Conservation (phyloP, 2,888 invertebrate genomes). For the Seira ritae region DNA sequence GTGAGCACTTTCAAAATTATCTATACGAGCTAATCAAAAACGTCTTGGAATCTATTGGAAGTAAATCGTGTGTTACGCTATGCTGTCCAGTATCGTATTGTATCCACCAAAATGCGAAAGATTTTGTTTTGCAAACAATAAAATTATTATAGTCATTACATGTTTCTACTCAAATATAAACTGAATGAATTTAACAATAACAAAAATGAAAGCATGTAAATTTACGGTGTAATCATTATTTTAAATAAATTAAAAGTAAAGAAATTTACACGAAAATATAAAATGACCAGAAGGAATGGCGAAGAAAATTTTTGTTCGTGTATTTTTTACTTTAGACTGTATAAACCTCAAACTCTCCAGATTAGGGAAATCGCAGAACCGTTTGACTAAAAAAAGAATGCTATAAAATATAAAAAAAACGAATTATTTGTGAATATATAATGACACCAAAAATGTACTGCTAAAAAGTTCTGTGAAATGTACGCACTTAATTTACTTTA, state of each 20-base stretch:
- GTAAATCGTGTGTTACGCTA: too few relatives aligned
- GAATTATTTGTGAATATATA: too few relatives aligned
- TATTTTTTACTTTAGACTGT: slow-evolving; percentile 47
- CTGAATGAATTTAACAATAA: slow-evolving; percentile 31
- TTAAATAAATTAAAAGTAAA: background rate
- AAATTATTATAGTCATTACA: background rate
- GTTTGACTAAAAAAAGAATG: slow-evolving; percentile 35
- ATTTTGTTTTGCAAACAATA: background rate
- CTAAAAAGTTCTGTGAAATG: slow-evolving; percentile 42
- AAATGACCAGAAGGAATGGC: too few relatives aligned
- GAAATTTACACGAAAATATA: background rate
- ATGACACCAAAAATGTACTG: slow-evolving; percentile 45
- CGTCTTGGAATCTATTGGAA: background rate
- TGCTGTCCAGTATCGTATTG: background rate
- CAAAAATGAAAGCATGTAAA: background rate
- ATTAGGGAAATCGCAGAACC: slow-evolving; percentile 32
- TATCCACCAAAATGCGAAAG: background rate
- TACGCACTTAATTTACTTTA: slow-evolving; percentile 41
- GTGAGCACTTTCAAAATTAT: slow-evolving; percentile 2
- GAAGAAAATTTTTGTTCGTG: too few relatives aligned
- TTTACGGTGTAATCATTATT: background rate
- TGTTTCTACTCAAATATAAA: background rate
- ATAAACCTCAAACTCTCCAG: too few relatives aligned
- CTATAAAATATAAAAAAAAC: slow-evolving; percentile 26
- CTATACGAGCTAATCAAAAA: background rate